Evolutionary conservation across 2,113 vertebrate species (phyloP).

Genomic region (Podocnemis expansa): DNA sequence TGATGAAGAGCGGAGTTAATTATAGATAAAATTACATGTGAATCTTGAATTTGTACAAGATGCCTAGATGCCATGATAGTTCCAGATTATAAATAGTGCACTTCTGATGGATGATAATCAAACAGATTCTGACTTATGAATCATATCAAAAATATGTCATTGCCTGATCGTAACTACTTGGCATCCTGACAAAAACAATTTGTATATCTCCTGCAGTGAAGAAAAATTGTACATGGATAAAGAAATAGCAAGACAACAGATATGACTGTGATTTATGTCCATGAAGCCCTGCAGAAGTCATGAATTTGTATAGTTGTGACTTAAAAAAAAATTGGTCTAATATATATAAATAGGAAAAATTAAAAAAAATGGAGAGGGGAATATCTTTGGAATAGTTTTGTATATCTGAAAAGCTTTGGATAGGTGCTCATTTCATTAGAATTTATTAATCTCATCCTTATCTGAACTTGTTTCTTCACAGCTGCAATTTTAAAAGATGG

Average conservation of each 20-base stretch:
- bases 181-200: not conserved
- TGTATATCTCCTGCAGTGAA: not conserved
- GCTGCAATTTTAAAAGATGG: conserved; percentile 5
- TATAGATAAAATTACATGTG: not conserved
- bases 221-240: not conserved
- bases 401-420: not conserved
- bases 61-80: conserved; percentile 1
- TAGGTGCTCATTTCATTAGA: not conserved
- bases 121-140: not conserved
- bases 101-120: not conserved
- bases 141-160: not conserved
- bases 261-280: not conserved
- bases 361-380: not conserved
- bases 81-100: not conserved
- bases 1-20: conserved; percentile 23
- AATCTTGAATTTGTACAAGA: not conserved
- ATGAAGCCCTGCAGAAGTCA: not conserved
- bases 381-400: not conserved
- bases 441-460: not conserved
- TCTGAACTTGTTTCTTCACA: not conserved
- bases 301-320: not conserved
- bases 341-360: not conserved
- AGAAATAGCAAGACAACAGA: not conserved
- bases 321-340: not conserved
- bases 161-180: not conserved